Conservation (phyloP, 2,888 invertebrate genomes). For the Caenorhabditis wallacei region DNA sequence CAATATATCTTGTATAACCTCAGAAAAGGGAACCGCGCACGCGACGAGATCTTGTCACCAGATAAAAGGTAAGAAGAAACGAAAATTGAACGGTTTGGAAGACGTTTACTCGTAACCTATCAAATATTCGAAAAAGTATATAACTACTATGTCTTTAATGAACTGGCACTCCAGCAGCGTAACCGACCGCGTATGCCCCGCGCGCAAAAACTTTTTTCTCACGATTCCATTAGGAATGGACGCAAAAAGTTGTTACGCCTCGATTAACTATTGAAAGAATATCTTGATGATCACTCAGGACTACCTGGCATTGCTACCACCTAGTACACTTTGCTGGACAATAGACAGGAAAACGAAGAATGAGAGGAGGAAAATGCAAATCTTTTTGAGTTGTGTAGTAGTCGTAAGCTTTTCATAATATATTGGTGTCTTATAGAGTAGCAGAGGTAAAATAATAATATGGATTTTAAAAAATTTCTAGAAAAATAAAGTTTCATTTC, state of each 20-base stretch:
- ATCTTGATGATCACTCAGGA: constrained; percentile 58
- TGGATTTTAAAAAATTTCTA: too few relatives aligned
- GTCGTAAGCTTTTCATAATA: too few relatives aligned
- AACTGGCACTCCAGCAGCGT: constrained; percentile 36
- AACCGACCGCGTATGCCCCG: constrained; percentile 8
- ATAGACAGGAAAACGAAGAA: neutral
- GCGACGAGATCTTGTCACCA: constrained; percentile 52
- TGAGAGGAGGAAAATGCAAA: constrained; percentile 2
- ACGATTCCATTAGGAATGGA: constrained; percentile 63
- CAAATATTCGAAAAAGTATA: neutral
- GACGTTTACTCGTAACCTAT: constrained; percentile 6
- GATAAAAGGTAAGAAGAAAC: constrained; percentile 30
- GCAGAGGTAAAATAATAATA: too few relatives aligned
- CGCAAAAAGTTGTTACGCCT: constrained; percentile 61
- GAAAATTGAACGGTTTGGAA: constrained; percentile 49
- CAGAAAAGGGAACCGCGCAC: constrained; percentile 54
- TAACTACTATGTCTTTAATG: constrained; percentile 30
- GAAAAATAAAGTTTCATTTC: too few relatives aligned
- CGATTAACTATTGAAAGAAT: constrained; percentile 66
- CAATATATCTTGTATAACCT: constrained; percentile 61
- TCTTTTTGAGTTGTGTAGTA: too few relatives aligned
- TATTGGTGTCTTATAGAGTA: neutral
- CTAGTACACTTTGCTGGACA: constrained; percentile 6
- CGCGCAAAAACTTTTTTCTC: constrained; percentile 53
- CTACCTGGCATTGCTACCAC: constrained; percentile 18